Conservation (phyloP, 2,113 vertebrate species). For the Porphyrio hochstetteri region DNA sequence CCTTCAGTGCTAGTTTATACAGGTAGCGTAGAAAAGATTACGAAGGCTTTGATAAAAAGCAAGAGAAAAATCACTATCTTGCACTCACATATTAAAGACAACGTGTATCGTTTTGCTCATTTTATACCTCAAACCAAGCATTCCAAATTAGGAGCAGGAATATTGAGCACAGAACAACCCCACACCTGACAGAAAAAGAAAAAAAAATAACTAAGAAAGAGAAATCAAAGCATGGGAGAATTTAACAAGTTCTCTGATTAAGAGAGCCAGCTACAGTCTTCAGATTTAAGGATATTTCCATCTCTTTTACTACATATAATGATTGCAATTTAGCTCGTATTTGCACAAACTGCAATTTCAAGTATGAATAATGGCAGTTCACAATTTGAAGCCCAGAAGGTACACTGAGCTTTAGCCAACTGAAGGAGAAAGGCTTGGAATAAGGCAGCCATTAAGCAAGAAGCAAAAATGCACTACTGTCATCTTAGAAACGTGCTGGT, state of each 20-base stretch:
- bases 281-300: conserved; percentile 41
- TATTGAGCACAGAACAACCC: neutral
- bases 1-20: conserved; percentile 4
- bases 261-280: conserved; percentile 16
- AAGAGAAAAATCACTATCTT: conserved; percentile 35
- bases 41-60: conserved; percentile 34
- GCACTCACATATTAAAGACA: conserved; percentile 18
- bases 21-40: conserved; percentile 9
- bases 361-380: neutral
- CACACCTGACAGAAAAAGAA: neutral
- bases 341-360: conserved; percentile 36
- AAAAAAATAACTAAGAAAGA: neutral
- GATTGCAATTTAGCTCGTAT: conserved; percentile 12
- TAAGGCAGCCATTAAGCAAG: neutral
- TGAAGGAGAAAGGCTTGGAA: neutral
- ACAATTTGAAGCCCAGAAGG: neutral
- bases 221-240: conserved; percentile 34
- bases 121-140: conserved; percentile 6
- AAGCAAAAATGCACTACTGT: neutral
- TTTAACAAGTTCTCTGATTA: conserved; percentile 53
- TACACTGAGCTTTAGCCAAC: neutral
- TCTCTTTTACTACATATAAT: conserved; percentile 27
- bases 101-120: neutral
- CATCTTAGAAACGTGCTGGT: neutral
- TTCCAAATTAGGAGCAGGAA: conserved; percentile 35